Evolutionary conservation across 1,140 invertebrate genomes (phyloP), one percentile per base, ranked within the genome.

Genomic region (Melitaea cinxia): DNA sequence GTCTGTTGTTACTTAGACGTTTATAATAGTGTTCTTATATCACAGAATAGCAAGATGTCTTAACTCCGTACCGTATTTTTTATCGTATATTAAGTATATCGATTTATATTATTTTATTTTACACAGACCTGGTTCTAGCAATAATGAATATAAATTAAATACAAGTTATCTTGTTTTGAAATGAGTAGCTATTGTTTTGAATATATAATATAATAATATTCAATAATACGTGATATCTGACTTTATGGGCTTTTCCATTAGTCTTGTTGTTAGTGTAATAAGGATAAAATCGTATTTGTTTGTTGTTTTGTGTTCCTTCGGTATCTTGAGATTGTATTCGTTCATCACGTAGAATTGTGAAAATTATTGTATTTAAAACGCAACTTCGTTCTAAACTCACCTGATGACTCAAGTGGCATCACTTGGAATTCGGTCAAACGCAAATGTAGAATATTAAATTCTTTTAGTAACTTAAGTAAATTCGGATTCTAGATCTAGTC

Each of bases 291-390:
- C n/a, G 12, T 37, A n/a, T 15, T 37, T 37, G n/a, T 15, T 15
- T 14, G 35, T 37, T 14, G 4, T 14, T 37, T 37, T n/a, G 35
- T 37, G n/a, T 14, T 37, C n/a, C 14, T n/a, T 14, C 35, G 5
- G 14, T 72, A 72, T 10, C 45, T 10, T 49, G 10, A 49, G 45
- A 12, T 24, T 49, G 6, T 17, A 24, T 12, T 24, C 9, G 26
- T 10, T 26, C 15, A 28, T 50, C 49, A 50, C 26, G 49, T 26
- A 9, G 9, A 23, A 19, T 19, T 19, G 19, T 45, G 39, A 5
- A 19, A 45, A 45, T 45, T 7, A 45, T 19, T 45, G 5, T 4
- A 17, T 19, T 45, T 45, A 7, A 21, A 45, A 45, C n/a, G 39
- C 17, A 45, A 45, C 39, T 17, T 5, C 6, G 15, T 45, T 14